These are phyloP conservation scores for Suillia variegata DNA, from an alignment of 2,888 invertebrate species.

Conservation along the genomic window DNA sequence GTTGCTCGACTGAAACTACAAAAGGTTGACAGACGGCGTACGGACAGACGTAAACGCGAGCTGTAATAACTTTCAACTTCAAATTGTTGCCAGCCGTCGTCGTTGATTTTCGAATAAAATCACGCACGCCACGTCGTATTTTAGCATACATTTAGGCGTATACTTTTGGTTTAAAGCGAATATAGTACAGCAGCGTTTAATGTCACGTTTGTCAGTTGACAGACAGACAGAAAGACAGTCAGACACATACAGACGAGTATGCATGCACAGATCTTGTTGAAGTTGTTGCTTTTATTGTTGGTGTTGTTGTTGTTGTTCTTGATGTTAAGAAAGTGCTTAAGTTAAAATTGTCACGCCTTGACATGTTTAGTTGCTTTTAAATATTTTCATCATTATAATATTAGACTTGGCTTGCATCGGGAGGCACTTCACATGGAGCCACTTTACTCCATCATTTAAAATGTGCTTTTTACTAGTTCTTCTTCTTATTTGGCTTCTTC, in stretches of 20 bases:
- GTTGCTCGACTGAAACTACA: too few relatives aligned
- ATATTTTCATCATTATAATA: constrained; percentile 1
- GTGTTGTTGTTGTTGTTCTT: too few relatives aligned
- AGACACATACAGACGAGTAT: too few relatives aligned
- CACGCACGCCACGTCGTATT: not conserved
- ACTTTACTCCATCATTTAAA: not conserved
- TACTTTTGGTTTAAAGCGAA: not conserved
- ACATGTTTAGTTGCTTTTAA: not conserved
- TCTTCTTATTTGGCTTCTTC: not conserved
- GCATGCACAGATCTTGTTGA: too few relatives aligned
- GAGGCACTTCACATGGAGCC: not conserved
- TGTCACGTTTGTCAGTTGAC: not conserved
- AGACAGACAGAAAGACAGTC: not conserved
- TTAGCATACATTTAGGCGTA: constrained; percentile 1
- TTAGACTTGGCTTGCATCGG: not conserved
- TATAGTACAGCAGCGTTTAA: not conserved
- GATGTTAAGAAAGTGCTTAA: too few relatives aligned
- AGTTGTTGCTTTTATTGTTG: constrained; percentile 20
- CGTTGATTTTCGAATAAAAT: not conserved
- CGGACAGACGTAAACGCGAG: not conserved
- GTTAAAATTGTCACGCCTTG: constrained; percentile 36
- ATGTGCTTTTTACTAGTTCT: not conserved
- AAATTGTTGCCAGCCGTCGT: not conserved
- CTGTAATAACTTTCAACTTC: not conserved
- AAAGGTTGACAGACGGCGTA: too few relatives aligned